Percentiles rank a stretch among this genome's conserved stretches.
Conservation (phyloP, 2,113 vertebrate species). For the Scalopus aquaticus region DNA sequence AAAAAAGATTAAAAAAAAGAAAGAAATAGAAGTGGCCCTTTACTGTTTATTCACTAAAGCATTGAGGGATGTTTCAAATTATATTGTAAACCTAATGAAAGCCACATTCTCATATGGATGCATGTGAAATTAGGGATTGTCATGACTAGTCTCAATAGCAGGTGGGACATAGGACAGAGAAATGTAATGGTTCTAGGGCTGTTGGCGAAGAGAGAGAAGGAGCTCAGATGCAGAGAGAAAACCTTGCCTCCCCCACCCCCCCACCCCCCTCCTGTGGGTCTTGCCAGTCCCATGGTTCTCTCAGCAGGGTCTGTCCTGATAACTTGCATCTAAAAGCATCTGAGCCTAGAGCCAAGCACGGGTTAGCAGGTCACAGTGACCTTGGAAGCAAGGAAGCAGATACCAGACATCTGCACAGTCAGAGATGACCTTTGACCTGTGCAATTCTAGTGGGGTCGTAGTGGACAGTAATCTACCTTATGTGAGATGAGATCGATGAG, state of each 20-base stretch:
- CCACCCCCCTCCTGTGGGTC: no score
- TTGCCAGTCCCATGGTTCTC: neutral
- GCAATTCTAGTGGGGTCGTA: no score
- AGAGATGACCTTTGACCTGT: neutral
- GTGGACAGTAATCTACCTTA: neutral
- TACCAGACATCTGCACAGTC: neutral
- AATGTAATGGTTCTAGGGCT: neutral
- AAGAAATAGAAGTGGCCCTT: neutral
- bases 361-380: neutral
- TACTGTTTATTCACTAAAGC: neutral
- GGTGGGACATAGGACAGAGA: neutral
- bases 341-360: neutral
- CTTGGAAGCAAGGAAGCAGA: neutral
- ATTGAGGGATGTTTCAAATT: neutral
- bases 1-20: no score
- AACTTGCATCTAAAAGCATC: neutral
- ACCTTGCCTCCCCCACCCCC: no score
- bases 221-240: neutral
- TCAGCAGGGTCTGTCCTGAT: neutral
- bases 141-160: neutral
- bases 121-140: neutral
- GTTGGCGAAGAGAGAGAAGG: neutral
- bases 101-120: neutral
- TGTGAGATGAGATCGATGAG: neutral
- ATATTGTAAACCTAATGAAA: neutral